Conservation (phyloP, 2,888 invertebrate genomes). For the Ceriagrion tenellum region DNA sequence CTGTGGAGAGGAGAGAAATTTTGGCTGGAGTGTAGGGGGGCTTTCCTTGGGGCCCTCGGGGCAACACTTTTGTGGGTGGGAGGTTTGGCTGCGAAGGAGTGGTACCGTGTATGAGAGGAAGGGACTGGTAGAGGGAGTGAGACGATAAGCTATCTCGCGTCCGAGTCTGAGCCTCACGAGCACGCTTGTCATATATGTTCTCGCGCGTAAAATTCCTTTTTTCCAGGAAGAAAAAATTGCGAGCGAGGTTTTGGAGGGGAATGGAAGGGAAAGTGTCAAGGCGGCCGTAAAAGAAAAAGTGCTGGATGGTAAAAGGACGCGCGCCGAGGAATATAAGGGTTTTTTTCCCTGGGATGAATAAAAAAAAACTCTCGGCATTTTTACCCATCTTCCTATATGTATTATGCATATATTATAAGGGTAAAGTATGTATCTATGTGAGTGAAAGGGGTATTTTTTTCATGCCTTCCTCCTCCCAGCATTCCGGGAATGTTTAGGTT, state of each 20-base stretch:
- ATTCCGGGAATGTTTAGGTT: not conserved
- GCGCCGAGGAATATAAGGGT: not conserved
- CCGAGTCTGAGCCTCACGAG: not conserved
- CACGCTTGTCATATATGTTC: conserved; percentile 28
- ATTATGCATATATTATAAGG: not conserved
- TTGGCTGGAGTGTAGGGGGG: too few relatives aligned
- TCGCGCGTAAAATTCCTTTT: not conserved
- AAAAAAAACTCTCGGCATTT: not conserved
- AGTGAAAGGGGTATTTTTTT: not conserved
- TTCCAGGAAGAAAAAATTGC: not conserved
- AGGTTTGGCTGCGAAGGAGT: not conserved
- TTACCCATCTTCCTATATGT: not conserved
- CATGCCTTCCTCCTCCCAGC: not conserved
- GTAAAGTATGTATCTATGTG: not conserved
- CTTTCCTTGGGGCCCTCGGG: too few relatives aligned
- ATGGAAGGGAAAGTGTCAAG: not conserved
- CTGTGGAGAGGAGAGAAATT: not conserved
- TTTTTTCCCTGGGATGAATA: not conserved
- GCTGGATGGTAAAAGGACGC: not conserved
- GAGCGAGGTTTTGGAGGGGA: not conserved
- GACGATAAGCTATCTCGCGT: conserved; percentile 19
- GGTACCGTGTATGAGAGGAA: not conserved
- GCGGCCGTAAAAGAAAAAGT: not conserved
- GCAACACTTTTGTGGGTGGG: too few relatives aligned
- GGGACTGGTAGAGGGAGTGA: not conserved